Evolutionary conservation across 1,140 invertebrate species (phyloP), one percentile per base, ranked within the genome.

Genomic region (Calephelis nemesis): DNA sequence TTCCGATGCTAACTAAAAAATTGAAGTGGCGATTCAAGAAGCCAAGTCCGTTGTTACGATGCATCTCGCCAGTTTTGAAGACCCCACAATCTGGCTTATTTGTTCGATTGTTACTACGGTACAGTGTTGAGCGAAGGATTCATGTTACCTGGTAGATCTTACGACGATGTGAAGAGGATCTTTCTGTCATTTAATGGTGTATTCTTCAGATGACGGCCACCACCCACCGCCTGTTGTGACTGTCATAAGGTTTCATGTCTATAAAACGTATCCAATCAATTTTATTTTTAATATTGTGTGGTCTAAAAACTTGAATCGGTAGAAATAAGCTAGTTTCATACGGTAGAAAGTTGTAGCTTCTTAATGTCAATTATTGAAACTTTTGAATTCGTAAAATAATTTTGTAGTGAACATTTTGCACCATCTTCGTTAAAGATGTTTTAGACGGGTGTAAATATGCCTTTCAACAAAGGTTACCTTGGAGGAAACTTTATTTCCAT

Each of bases 1-100:
- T 88, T 83, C 80, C 82, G 71, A 77, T 70, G 81, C 74, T 74
- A 77, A 82, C 79, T 81, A 78, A 85, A 88, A 85, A 86, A 82
- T 77, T 76, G 63, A 82, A 84, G 79, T 79, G 77, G 72, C 76
- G 74, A 74, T 81, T 81, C 74, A 81, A 82, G 80, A 66, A 81
- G 79, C 74, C 58, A 62, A 62, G 69, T 74, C 73, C 65, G 48
- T 72, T 67, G 67, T 78, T 77, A 79, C 78, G 72, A 73, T 63
- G 52, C 42, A 54, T 30, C 48, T 42, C 40, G 71, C 77, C 76
- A 77, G 50, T 60, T 58, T 60, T 47, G 12, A 62, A 75, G 73
- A 77, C 48, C 71, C 60, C 52, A 50, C 60, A 63, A 77, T 76
- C 73, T 72, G 70, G 73, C 68, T 75, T 70, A 72, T 72, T 72